phyloP scores from a whole-genome alignment of 2,113 vertebrate genomes.

The Platichthys stellatus region DNA sequence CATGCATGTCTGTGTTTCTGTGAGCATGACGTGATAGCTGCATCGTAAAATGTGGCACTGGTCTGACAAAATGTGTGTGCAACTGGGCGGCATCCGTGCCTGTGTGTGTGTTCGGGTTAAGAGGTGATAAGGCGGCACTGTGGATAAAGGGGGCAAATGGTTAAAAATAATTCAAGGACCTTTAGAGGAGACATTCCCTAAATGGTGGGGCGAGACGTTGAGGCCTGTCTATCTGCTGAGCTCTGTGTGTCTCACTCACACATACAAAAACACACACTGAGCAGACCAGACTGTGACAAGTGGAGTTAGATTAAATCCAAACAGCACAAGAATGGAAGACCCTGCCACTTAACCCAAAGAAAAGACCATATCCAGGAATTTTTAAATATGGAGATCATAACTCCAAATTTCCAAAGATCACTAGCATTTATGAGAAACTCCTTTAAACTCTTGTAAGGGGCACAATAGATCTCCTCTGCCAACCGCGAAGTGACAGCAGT shows the following conservation, averaged over 20 bases:
- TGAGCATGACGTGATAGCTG: slow-evolving; percentile 3
- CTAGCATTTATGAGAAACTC: too few species aligned
- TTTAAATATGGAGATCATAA: neutral
- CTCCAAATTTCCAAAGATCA: neutral
- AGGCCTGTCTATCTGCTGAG: slow-evolving; percentile 22
- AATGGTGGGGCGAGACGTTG: slow-evolving; percentile 25
- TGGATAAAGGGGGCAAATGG: slow-evolving; percentile 61
- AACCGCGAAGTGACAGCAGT: too few species aligned
- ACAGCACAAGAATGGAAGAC: neutral
- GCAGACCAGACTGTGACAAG: neutral
- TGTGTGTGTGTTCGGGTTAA: slow-evolving; percentile 14
- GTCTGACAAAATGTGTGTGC: slow-evolving; percentile 3
- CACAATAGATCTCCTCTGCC: too few species aligned
- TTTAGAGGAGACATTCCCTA: slow-evolving; percentile 74
- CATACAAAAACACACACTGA: slow-evolving; percentile 2
- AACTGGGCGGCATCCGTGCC: neutral
- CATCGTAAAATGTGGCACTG: slow-evolving; percentile 15
- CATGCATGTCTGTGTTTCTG: neutral
- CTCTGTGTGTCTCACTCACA: slow-evolving; percentile 1
- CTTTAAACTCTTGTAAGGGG: too few species aligned
- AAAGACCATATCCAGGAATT: neutral
- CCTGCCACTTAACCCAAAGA: neutral
- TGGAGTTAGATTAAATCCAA: slow-evolving; percentile 2
- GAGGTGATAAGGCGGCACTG: slow-evolving; percentile 56
- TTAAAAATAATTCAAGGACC: slow-evolving; percentile 78